Evolutionary conservation across 30 jellyfish, hydroid and myxozoan species (phyloP).

Genomic region (Cassiopea andromeda): DNA sequence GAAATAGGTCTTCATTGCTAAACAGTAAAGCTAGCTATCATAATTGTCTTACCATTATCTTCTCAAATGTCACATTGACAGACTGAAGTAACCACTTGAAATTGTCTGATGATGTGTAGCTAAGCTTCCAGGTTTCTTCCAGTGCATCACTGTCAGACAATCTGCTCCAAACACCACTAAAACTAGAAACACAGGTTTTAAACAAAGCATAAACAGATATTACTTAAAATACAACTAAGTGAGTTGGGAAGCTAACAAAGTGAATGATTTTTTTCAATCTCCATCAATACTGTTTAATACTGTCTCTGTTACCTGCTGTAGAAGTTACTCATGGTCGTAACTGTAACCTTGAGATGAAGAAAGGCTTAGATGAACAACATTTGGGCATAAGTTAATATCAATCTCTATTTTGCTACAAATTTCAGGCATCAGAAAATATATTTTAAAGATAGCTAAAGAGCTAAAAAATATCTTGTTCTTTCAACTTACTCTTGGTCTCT

Average conservation of each 20-base stretch:
- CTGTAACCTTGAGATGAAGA: too few relatives aligned
- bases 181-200: neutral
- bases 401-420: too few relatives aligned
- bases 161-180: constrained; percentile 39
- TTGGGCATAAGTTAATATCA: too few relatives aligned
- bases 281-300: too few relatives aligned
- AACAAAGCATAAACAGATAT: neutral
- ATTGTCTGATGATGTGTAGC: constrained; percentile 56
- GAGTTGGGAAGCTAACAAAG: too few relatives aligned
- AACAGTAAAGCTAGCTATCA: neutral
- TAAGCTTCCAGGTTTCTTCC: constrained; percentile 57
- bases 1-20: neutral
- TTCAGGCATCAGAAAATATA: too few relatives aligned
- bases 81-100: constrained; percentile 54
- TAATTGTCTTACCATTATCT: constrained; percentile 18
- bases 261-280: too few relatives aligned
- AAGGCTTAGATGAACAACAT: too few relatives aligned
- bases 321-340: too few relatives aligned
- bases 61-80: constrained; percentile 42
- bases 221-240: neutral
- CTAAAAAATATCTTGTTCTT: neutral
- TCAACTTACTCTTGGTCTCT: constrained; percentile 18
- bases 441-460: too few relatives aligned
- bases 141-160: constrained; percentile 14
- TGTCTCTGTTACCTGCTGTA: too few relatives aligned